phyloP scores from a whole-genome alignment of 1,140 invertebrate species.

The Zaprionus davidi region DNA sequence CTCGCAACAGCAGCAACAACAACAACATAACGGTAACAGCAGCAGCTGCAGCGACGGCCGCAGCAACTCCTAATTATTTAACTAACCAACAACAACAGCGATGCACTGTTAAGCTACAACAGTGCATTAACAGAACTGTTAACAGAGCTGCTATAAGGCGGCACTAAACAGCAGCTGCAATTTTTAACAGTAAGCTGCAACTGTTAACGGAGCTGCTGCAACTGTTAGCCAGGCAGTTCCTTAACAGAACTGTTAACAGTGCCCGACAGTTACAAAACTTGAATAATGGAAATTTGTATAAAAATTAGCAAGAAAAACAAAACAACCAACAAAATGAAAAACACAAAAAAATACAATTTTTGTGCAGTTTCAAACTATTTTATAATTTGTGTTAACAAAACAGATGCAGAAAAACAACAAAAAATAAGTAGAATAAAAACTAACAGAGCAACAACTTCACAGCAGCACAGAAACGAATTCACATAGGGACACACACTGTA shows the following conservation, averaged over 20 bases:
- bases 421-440: constrained; percentile 23
- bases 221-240: constrained; percentile 1
- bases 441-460: constrained; percentile 16
- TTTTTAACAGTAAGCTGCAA: too few relatives aligned
- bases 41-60: constrained; percentile 32
- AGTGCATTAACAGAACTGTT: constrained; percentile 31
- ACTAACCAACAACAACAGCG: constrained; percentile 48
- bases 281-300: constrained; percentile 13
- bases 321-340: constrained; percentile 21
- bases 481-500: constrained; percentile 70
- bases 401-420: constrained; percentile 16
- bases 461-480: constrained; percentile 11
- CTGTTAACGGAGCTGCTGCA: too few relatives aligned
- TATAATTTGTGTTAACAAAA: constrained; percentile 25
- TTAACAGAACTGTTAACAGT: constrained; percentile 30
- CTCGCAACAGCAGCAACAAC: constrained; percentile 19
- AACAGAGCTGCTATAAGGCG: constrained; percentile 17
- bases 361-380: constrained; percentile 55
- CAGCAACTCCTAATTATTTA: constrained; percentile 54
- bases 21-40: constrained; percentile 33
- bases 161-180: not conserved
- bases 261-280: not conserved
- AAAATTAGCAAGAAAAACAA: constrained; percentile 26
- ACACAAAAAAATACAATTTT: constrained; percentile 33
- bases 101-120: constrained; percentile 50